Conservation (phyloP, 2,888 invertebrate species). For the Synergus gifuensis region DNA sequence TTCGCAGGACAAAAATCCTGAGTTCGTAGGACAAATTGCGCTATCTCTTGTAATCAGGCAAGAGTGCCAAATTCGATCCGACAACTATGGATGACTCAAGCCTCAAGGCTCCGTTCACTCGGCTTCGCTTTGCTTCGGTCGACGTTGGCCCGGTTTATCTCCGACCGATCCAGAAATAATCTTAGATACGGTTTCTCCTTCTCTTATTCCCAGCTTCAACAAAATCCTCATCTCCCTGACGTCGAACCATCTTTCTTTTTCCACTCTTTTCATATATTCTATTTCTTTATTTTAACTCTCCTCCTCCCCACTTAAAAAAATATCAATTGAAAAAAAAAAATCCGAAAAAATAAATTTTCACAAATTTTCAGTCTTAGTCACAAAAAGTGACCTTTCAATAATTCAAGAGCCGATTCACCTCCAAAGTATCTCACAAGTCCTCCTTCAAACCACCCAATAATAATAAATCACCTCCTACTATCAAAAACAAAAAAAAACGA, state of each 20-base stretch:
- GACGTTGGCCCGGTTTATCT: slow-evolving; percentile 75
- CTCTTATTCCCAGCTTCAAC: slow-evolving; percentile 54
- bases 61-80: slow-evolving; percentile 56
- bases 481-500: background rate
- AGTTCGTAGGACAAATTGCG: slow-evolving; percentile 51
- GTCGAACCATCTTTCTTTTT: slow-evolving; percentile 3
- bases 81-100: slow-evolving; percentile 65
- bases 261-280: slow-evolving; percentile 1
- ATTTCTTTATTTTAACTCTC: background rate
- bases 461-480: background rate
- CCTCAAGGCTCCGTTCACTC: slow-evolving; percentile 70
- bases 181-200: slow-evolving; percentile 70
- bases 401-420: background rate
- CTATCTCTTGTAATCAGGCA: slow-evolving; percentile 59
- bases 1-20: background rate
- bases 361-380: background rate
- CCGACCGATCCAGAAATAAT: slow-evolving; percentile 73
- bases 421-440: background rate
- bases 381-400: background rate
- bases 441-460: no score
- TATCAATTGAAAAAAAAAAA: background rate
- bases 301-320: background rate
- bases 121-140: slow-evolving; percentile 57
- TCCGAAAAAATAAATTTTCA: background rate
- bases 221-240: slow-evolving; percentile 10